A percentile compares a stretch with the other conserved stretches of the same genome.
phyloP scores from a whole-genome alignment of 2,888 invertebrate genomes.

The Anagyrus pseudococci region DNA sequence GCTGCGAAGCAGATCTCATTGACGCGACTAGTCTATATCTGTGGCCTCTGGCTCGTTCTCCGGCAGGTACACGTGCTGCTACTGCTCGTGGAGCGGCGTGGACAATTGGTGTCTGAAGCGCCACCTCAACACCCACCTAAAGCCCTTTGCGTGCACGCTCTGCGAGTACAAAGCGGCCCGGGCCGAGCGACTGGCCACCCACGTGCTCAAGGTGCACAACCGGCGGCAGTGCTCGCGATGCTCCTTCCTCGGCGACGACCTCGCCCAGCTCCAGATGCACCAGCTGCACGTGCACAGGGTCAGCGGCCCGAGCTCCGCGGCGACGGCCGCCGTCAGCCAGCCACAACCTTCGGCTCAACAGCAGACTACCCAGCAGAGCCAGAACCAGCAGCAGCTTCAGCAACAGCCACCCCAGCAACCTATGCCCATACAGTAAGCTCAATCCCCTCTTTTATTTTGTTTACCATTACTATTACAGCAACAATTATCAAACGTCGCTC shows the following conservation, averaged over 20 bases:
- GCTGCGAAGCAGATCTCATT: no score
- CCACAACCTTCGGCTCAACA: constrained; percentile 35
- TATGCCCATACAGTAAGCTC: constrained; percentile 49
- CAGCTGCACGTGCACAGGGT: constrained; percentile 63
- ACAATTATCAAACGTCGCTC: no score
- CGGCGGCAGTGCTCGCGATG: constrained; percentile 90
- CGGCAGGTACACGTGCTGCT: constrained; percentile 79
- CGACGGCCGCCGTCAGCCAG: no score
- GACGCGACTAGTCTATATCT: no score
- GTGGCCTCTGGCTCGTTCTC: no score
- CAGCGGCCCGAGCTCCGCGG: constrained; percentile 10
- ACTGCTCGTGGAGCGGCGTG: constrained; percentile 91
- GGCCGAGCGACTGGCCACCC: constrained; percentile 87
- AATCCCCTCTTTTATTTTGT: not conserved
- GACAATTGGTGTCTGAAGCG: constrained; percentile 94
- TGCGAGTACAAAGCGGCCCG: constrained; percentile 95
- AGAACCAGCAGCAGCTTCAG: constrained; percentile 43
- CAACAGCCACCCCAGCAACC: constrained; percentile 39
- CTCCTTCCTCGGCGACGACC: constrained; percentile 85
- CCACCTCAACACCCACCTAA: constrained; percentile 90
- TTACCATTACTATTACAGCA: not conserved
- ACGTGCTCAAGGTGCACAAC: constrained; percentile 90
- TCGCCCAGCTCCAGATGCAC: constrained; percentile 79
- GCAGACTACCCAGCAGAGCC: constrained; percentile 40
- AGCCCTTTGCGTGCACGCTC: constrained; percentile 87